Base-by-base conservation (phyloP, 2,113 vertebrate species). In the Cephalopterus ornatus region DNA sequence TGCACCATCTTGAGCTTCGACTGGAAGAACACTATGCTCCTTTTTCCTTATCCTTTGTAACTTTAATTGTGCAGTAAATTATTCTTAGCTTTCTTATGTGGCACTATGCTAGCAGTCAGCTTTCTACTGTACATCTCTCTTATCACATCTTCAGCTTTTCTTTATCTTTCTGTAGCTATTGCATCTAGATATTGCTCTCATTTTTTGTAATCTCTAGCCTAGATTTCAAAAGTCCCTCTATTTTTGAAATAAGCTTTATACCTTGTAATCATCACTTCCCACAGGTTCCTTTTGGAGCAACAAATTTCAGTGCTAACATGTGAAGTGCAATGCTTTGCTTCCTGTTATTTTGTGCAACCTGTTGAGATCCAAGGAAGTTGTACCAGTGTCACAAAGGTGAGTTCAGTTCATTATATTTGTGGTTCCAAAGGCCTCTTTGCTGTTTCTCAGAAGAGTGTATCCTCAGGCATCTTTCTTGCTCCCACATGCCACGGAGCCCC, bases 21-120 rank as follows among this genome's bases (percentile, higher is more conserved):
- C 42, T 84, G 88, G 86, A 94, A 95, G 55, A 91, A 91, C 81
- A 59, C 59, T 66, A 32, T 84, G 70, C 46, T 90, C 74, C 71
- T 95, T 90, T 59, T 46, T 32, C 85, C 62, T 95, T 93, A 70
- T 94, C 72, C 93, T 96, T 85, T 82, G 59, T 92, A 94, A 95
- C 63, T 91, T 96, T 96, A 96, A 85, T 97, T 97, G 93, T 93
- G 82, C 42, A 55, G 52, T 58, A 74, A 95, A 96, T 80, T 86
- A 83, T 96, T 94, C 88, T 95, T 96, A 96, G 81, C 66, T 88
- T 95, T 50, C 50, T 97, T 41, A 61, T 84, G 63, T 68, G 52
- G 50, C 65, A 61, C 30, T 52, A 20, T 56, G 59, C 56, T 91
- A 86, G 59, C 70, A 97, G 50, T 84, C 70, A 78, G 76, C 66